These are phyloP conservation scores for Tetrapedia diversipes DNA, from an alignment of 2,888 invertebrate species.

Conservation along the genomic window DNA sequence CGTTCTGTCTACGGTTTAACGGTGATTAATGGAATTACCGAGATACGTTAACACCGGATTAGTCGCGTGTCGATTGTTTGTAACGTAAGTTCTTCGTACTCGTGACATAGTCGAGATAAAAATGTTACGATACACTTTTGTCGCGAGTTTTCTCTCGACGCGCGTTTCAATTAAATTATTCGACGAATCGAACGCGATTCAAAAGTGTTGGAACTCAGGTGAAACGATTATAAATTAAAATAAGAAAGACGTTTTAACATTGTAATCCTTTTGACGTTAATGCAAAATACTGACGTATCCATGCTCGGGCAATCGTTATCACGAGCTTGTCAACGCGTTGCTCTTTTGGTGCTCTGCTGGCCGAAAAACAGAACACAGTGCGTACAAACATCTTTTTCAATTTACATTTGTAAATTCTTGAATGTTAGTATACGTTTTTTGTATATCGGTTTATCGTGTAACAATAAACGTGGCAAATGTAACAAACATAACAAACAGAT, in stretches of 20 bases:
- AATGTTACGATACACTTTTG: neutral
- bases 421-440: too few relatives aligned
- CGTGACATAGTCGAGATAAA: neutral
- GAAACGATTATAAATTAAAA: neutral
- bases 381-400: too few relatives aligned
- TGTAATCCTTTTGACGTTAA: neutral
- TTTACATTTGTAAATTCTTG: too few relatives aligned
- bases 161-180: neutral
- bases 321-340: too few relatives aligned
- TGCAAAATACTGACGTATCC: neutral
- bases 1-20: slow-evolving; percentile 6
- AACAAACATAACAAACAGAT: too few relatives aligned
- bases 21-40: neutral
- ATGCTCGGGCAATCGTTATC: neutral
- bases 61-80: neutral
- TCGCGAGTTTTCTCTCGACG: too few relatives aligned
- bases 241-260: too few relatives aligned
- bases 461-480: too few relatives aligned
- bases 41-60: slow-evolving; percentile 5
- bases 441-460: too few relatives aligned
- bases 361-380: too few relatives aligned
- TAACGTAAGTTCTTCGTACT: neutral
- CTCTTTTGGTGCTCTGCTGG: too few relatives aligned
- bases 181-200: neutral
- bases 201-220: neutral